Percentiles rank a stretch among this genome's conserved stretches.
Conservation (phyloP, 2,113 vertebrate genomes). For the Blennius ocellaris region DNA sequence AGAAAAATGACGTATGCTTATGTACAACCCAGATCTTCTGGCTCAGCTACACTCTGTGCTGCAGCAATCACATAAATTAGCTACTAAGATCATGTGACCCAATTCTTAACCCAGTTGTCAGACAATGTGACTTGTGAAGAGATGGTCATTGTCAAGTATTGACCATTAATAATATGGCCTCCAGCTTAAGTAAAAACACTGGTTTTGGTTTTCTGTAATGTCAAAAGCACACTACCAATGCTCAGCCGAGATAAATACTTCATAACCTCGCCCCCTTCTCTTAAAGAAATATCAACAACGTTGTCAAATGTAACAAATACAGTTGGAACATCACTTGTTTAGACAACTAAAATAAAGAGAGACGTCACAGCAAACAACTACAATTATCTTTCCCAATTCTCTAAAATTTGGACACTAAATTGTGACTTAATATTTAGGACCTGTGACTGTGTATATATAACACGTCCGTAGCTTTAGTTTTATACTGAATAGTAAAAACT, state of each 20-base stretch:
- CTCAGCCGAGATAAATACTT: background rate
- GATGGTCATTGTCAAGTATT: slow-evolving; percentile 23
- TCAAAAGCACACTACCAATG: background rate
- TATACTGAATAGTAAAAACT: too few species aligned
- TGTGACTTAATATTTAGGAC: too few species aligned
- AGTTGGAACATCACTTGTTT: too few species aligned
- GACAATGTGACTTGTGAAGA: background rate
- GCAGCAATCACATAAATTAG: background rate
- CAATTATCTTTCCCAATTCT: too few species aligned
- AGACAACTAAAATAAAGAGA: too few species aligned
- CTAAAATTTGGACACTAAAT: too few species aligned
- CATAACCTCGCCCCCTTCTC: too few species aligned
- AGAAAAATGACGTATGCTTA: background rate
- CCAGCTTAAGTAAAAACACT: background rate
- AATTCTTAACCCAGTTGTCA: background rate
- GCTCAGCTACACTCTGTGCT: background rate
- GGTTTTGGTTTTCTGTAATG: background rate
- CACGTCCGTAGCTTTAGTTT: too few species aligned
- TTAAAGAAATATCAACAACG: too few species aligned
- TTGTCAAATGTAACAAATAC: too few species aligned
- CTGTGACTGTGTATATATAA: too few species aligned
- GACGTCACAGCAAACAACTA: too few species aligned
- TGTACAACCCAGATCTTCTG: accelerated
- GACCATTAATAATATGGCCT: slow-evolving; percentile 30
- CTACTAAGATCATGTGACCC: background rate